A percentile compares a stretch with the other conserved stretches of the same genome.
Conservation (phyloP, 2,888 invertebrate genomes). For the Hypomecis atomaria region DNA sequence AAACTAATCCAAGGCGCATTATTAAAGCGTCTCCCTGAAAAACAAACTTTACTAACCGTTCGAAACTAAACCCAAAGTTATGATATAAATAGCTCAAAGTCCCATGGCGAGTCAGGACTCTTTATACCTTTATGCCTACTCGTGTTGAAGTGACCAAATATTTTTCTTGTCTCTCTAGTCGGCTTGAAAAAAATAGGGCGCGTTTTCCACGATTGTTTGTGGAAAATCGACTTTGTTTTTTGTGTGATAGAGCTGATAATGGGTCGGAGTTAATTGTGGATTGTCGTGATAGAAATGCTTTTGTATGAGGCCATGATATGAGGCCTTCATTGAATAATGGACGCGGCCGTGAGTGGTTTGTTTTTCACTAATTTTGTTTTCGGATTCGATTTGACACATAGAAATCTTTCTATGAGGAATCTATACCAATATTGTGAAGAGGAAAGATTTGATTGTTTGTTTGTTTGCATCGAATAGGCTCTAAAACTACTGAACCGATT, state of each 20-base stretch:
- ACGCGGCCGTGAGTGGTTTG: conserved; percentile 29
- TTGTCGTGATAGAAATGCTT: conserved; percentile 31
- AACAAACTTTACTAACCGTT: conserved; percentile 17
- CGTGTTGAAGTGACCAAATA: conserved; percentile 57
- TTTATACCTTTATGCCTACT: conserved; percentile 27
- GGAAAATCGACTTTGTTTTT: conserved; percentile 35
- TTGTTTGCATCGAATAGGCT: too few relatives aligned
- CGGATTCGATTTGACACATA: neutral
- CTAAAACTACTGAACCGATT: too few relatives aligned
- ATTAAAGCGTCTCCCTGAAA: conserved; percentile 41
- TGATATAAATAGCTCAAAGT: conserved; percentile 35
- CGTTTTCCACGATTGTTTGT: conserved; percentile 48
- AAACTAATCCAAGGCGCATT: conserved; percentile 49
- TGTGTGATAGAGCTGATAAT: conserved; percentile 41
- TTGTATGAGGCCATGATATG: neutral
- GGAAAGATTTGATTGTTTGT: too few relatives aligned
- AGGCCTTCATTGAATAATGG: conserved; percentile 31
- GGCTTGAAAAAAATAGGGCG: conserved; percentile 53
- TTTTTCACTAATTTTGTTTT: conserved; percentile 29
- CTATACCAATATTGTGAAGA: too few relatives aligned
- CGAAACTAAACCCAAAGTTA: conserved; percentile 34
- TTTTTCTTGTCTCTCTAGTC: conserved; percentile 53
- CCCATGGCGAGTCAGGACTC: conserved; percentile 17
- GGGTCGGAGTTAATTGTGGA: conserved; percentile 35
- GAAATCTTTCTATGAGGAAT: too few relatives aligned